Conservation (phyloP, 1,140 invertebrate species). For the Drosophila saltans region DNA sequence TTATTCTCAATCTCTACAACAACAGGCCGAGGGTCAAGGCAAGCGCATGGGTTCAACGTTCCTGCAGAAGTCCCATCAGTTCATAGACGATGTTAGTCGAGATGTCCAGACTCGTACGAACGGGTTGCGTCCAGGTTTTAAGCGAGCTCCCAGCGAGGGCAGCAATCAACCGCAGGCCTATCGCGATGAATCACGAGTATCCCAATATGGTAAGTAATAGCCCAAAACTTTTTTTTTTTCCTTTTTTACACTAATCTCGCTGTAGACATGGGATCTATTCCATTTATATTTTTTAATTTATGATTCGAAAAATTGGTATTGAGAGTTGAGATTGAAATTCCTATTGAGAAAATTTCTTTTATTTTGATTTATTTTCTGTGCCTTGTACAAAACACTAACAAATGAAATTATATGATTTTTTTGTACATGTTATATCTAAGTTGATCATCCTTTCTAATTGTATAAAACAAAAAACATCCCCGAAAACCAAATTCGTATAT, state of each 20-base stretch:
- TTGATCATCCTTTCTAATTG: constrained; percentile 18
- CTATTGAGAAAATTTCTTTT: constrained; percentile 12
- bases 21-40: constrained; percentile 83
- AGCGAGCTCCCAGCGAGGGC: constrained; percentile 82
- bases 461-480: constrained; percentile 15
- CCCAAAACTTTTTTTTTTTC: constrained; percentile 26
- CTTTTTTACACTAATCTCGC: constrained; percentile 19
- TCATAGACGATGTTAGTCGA: constrained; percentile 87
- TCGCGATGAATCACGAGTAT: constrained; percentile 87
- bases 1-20: constrained; percentile 81
- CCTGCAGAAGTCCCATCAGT: constrained; percentile 88
- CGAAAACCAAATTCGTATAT: constrained; percentile 40
- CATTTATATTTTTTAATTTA: constrained; percentile 18
- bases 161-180: constrained; percentile 86
- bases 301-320: constrained; percentile 53
- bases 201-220: constrained; percentile 87
- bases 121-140: constrained; percentile 85
- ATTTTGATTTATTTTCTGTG: constrained; percentile 30
- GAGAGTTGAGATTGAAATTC: constrained; percentile 39
- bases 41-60: constrained; percentile 88
- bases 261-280: constrained; percentile 25
- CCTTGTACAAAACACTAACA: constrained; percentile 11
- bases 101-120: constrained; percentile 84
- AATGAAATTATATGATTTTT: constrained; percentile 7
- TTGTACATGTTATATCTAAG: constrained; percentile 49